Evolutionary conservation across 2,113 vertebrate species (phyloP), one percentile per base, ranked within the genome.

Genomic region (Sinocyclocheilus anophthalmus): DNA sequence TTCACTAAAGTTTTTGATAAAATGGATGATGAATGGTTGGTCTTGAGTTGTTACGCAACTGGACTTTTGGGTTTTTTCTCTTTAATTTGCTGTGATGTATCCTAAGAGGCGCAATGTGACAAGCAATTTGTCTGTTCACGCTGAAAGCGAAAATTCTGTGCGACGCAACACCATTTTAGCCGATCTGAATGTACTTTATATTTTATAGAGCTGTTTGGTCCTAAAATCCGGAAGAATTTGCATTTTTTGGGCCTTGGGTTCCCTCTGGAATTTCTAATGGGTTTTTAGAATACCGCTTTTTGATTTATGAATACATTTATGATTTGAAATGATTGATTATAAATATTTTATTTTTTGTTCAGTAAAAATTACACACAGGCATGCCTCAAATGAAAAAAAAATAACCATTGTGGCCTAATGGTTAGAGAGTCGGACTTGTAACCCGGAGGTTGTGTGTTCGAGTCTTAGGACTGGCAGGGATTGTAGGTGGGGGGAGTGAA

Each of bases 1-100:
- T 26, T 26, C 26, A 26, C 26, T 26, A 26, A 26, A 16, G 16
- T 77, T 81, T 73, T 79, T 78, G 48, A 79, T 77, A 81, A 76
- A 81, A 85, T 69, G 11, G 39, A 16, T 86, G 73, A 80, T 80
- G 42, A 70, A 83, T 65, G 53, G 50, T 84, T 48, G 45, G 45
- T 59, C 76, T 55, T 67, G 7, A 30, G 75, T 80, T 67, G 45
- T 48, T 48, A 3, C 0, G 11, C 4, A n/a, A 14, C 22, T 69
- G 14, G 69, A 39, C 69, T 14, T 76, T 30, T 1, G 67, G 0
- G 20, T 70, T 39, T 37, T 33, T 30, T 5, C 50, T 55, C 4
- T 57, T 78, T 22, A 18, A 20, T 67, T 65, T 24, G 59, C 30
- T n/a, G 20, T 22, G 53, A 78, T 10, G 22, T 1, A 6, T 45